Evolutionary conservation across 2,113 vertebrate genomes (phyloP), one percentile per base, ranked within the genome.

Genomic region (Athene noctua): DNA sequence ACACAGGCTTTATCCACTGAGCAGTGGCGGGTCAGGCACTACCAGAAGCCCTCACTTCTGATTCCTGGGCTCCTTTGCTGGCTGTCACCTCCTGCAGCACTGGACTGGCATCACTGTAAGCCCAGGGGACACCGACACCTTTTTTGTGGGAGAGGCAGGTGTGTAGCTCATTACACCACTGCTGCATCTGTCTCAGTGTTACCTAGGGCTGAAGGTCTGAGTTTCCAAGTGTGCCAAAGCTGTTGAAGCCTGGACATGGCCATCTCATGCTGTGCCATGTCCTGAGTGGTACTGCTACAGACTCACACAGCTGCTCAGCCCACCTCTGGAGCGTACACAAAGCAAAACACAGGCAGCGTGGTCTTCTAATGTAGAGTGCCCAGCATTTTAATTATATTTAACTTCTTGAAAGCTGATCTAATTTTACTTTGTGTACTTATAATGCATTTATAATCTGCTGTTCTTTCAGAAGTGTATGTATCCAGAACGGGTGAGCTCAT

Each of bases 91-190:
- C 51, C 62, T 3, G 3, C 14, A 25, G 21, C 57, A 29, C 57
- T 27, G 16, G 40, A 13, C 71, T 83, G 72, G n/a, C 54, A 25
- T 72, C 59, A 17, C 78, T 5, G 0, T 14, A 40, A 9, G 30
- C 58, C 30, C 4, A 12, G n/a, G 30, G 54, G 26, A 30, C 38
- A 49, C 25, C 9, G 10, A 16, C n/a, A 7, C 15, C 1, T 0
- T n/a, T 67, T 20, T 30, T 1, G 14, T 15, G 40, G 32, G 58
- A 63, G 57, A 65, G 32, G 18, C 16, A 13, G 20, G 7, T 22
- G 32, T 36, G 65, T 15, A 17, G 38, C 32, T 83, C 5, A 0
- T 58, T 32, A 23, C 19, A 3, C 36, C 0, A 2, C 52, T 1
- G 0, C 54, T 29, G 15, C 11, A 16, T 51, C 65, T 46, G 6